These are phyloP conservation scores for Mustela nigripes DNA, from an alignment of 2,113 vertebrate genomes.

Conservation along the genomic window DNA sequence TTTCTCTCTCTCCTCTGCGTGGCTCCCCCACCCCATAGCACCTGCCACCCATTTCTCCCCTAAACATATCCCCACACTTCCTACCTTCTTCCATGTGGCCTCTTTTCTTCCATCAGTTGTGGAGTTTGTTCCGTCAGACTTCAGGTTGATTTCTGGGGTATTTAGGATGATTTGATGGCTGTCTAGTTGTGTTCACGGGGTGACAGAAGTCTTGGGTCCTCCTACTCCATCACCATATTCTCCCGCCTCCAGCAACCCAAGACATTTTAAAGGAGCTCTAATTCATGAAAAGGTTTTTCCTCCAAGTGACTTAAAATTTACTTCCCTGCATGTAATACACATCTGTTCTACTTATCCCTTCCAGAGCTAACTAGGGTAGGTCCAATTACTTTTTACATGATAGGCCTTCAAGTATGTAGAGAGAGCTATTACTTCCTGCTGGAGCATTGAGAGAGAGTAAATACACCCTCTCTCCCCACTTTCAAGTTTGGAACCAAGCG, in stretches of 20 bases:
- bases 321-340: neutral
- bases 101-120: neutral
- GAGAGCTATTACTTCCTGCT: neutral
- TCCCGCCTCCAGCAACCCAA: neutral
- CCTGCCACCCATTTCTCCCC: neutral
- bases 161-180: neutral
- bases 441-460: neutral
- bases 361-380: neutral
- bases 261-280: neutral
- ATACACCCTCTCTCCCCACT: neutral
- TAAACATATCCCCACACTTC: neutral
- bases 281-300: neutral
- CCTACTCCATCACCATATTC: neutral
- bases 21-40: neutral
- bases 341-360: neutral
- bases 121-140: neutral
- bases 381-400: neutral
- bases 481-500: constrained; percentile 3
- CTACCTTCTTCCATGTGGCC: neutral
- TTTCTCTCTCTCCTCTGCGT: neutral
- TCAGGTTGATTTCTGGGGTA: neutral
- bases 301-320: constrained; percentile 16
- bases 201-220: neutral
- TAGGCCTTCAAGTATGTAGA: constrained; percentile 26
- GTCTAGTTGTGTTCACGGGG: neutral